Percentiles rank a stretch among this genome's conserved stretches.
Evolutionary conservation across 2,888 invertebrate species (phyloP).

Genomic region (Keiferia lycopersicella): DNA sequence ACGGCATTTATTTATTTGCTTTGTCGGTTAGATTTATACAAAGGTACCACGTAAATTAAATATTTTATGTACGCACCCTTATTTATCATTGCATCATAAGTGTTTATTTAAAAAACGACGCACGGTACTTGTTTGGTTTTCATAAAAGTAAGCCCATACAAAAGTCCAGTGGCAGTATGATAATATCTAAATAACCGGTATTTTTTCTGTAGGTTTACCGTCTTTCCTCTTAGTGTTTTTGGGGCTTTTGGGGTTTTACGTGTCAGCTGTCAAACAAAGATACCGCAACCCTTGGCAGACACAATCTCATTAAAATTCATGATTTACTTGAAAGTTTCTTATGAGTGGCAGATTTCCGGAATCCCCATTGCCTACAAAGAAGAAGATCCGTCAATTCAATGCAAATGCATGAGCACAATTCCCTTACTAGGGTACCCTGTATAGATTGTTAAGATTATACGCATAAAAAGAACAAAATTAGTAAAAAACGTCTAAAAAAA

Average conservation of each 20-base stretch:
- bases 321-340: not conserved
- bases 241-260: not conserved
- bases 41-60: constrained; percentile 26
- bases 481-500: too few species aligned
- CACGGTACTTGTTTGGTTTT: too few species aligned
- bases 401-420: too few species aligned
- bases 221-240: not conserved
- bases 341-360: not conserved
- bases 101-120: not conserved
- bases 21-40: constrained; percentile 29
- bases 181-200: not conserved
- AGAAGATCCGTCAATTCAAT: too few species aligned
- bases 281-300: not conserved
- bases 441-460: too few species aligned
- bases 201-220: not conserved
- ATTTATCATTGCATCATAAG: constrained; percentile 24
- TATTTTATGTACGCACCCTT: constrained; percentile 24
- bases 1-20: constrained; percentile 33
- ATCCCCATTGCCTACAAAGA: not conserved
- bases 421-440: too few species aligned
- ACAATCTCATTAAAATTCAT: not conserved
- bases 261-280: constrained; percentile 3
- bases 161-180: not conserved
- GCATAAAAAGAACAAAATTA: too few species aligned
- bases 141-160: too few species aligned